phyloP scores from a whole-genome alignment of 2,888 invertebrate genomes.

The Psylliodes chrysocephalus region DNA sequence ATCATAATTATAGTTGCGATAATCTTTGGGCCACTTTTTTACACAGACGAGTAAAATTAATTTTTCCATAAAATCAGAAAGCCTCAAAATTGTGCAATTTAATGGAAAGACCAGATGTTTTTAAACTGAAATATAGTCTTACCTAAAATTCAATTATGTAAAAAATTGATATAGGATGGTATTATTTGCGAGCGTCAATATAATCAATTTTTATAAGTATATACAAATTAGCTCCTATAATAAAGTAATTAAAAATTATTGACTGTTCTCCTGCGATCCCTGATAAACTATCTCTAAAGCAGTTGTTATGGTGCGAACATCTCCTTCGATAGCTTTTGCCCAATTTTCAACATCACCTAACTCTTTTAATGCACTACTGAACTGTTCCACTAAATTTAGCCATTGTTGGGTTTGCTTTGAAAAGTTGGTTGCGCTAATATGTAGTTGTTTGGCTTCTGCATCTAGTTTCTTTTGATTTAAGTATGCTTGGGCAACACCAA shows the following conservation, averaged over 20 bases:
- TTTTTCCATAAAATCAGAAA: too few species aligned
- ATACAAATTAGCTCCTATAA: not conserved
- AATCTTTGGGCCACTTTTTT: too few species aligned
- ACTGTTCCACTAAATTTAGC: constrained; percentile 90
- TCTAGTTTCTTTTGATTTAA: constrained; percentile 97
- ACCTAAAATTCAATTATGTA: too few species aligned
- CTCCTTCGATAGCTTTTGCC: constrained; percentile 96
- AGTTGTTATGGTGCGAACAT: constrained; percentile 91
- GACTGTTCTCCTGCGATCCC: constrained; percentile 67
- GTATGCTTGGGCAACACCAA: constrained; percentile 98
- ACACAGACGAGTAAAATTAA: too few species aligned
- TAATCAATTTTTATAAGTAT: too few species aligned
- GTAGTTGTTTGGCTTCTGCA: constrained; percentile 95
- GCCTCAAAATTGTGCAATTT: too few species aligned
- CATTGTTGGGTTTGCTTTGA: constrained; percentile 97
- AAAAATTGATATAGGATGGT: too few species aligned
- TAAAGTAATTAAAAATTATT: constrained; percentile 1
- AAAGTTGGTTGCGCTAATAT: constrained; percentile 93
- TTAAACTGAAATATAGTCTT: too few species aligned
- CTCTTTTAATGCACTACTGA: constrained; percentile 91
- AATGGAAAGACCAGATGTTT: too few species aligned
- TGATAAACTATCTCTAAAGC: constrained; percentile 95
- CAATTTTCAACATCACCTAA: constrained; percentile 99
- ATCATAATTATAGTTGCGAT: too few species aligned
- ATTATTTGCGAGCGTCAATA: too few species aligned